phyloP scores from a whole-genome alignment of 35 echinoderm and acorn worm genomes.

The Anneissia japonica region DNA sequence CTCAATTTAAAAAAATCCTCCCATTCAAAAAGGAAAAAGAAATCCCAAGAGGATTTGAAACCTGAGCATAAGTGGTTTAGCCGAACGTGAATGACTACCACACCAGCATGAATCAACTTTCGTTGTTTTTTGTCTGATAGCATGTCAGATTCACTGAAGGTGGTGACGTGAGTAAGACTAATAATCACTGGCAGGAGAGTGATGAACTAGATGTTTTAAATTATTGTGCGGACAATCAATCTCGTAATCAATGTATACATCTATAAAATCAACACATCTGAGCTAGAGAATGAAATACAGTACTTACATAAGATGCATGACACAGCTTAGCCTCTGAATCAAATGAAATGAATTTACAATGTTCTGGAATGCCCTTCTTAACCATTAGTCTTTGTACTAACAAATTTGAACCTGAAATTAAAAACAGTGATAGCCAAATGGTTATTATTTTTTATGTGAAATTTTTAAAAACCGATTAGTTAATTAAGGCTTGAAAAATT shows the following conservation, averaged over 20 bases:
- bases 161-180: neutral
- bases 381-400: constrained; percentile 85
- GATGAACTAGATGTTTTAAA: no score
- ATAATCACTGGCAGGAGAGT: no score
- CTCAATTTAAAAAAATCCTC: neutral
- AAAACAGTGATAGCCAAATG: no score
- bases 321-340: constrained; percentile 79
- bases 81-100: no score
- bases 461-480: no score
- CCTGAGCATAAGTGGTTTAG: no score
- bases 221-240: no score
- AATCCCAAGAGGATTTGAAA: neutral
- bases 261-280: no score
- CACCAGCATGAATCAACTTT: neutral
- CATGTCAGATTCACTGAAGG: neutral
- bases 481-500: no score
- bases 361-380: constrained; percentile 68
- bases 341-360: constrained; percentile 76
- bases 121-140: neutral
- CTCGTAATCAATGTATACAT: no score
- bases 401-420: constrained; percentile 72
- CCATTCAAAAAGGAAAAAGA: neutral
- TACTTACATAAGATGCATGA: constrained; percentile 84
- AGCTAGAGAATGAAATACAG: neutral
- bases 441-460: no score